phyloP scores from a whole-genome alignment of 1,140 invertebrate genomes.

The Temnothorax curvispinosus region DNA sequence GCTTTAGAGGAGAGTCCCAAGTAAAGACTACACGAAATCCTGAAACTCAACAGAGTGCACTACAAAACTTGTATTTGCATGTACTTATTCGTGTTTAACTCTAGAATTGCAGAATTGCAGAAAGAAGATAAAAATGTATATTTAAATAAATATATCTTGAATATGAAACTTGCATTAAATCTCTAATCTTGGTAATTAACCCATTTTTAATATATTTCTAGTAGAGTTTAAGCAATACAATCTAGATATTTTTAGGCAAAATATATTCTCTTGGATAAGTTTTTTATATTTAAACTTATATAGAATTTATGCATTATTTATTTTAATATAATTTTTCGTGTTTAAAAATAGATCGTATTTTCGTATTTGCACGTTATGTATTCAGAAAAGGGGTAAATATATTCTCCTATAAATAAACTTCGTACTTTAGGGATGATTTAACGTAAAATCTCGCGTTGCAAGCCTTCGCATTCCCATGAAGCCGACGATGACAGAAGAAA shows the following conservation, averaged over 20 bases:
- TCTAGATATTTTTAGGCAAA: background rate
- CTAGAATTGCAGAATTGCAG: background rate
- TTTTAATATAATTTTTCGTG: background rate
- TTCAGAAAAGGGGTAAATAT: background rate
- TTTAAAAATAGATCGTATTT: background rate
- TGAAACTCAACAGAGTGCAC: background rate
- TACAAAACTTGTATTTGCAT: background rate
- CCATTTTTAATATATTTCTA: background rate
- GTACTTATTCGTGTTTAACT: background rate
- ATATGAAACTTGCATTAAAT: background rate
- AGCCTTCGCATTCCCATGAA: constrained; percentile 64
- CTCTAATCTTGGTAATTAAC: background rate
- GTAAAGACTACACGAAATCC: background rate
- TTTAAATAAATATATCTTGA: background rate
- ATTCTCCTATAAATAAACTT: background rate
- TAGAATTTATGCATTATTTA: background rate
- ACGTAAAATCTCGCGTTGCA: constrained; percentile 9
- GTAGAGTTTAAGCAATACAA: background rate
- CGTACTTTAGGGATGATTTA: constrained; percentile 25
- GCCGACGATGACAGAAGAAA: constrained; percentile 44
- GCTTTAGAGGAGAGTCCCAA: background rate
- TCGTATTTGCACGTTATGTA: background rate
- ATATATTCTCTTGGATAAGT: background rate
- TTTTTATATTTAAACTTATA: constrained; percentile 1
- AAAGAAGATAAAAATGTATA: background rate